Evolutionary conservation across 2,888 invertebrate species (phyloP).

Genomic region (Epinotia brunnichana): DNA sequence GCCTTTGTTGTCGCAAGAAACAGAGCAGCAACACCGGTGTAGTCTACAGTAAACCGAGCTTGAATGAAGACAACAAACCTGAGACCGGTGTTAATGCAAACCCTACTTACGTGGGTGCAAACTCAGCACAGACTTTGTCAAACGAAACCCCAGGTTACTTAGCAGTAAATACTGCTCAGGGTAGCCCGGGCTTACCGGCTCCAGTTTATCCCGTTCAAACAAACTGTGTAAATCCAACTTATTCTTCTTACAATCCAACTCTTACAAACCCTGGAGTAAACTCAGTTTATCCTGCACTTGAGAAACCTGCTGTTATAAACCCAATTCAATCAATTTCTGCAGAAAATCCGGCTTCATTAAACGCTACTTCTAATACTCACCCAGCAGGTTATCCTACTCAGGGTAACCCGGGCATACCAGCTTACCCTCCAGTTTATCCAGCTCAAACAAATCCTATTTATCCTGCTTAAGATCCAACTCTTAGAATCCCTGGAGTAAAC

Average conservation of each 20-base stretch:
- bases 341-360: too few relatives aligned
- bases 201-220: background rate
- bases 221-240: background rate
- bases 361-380: too few relatives aligned
- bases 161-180: background rate
- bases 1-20: background rate
- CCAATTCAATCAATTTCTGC: too few relatives aligned
- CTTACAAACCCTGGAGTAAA: too few relatives aligned
- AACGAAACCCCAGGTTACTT: too few relatives aligned
- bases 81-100: background rate
- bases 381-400: background rate
- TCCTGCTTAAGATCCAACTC: background rate
- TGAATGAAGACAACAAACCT: too few relatives aligned
- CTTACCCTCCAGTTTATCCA: background rate
- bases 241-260: background rate
- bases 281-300: too few relatives aligned
- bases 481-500: too few relatives aligned
- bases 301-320: too few relatives aligned
- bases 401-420: background rate
- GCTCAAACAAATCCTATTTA: background rate
- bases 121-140: background rate
- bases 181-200: background rate
- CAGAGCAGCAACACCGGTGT: background rate
- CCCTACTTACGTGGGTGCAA: background rate
- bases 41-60: background rate